A percentile compares a stretch with the other conserved stretches of the same genome.
phyloP scores from a whole-genome alignment of 2,113 vertebrate genomes.

The Nycticebus coucang region DNA sequence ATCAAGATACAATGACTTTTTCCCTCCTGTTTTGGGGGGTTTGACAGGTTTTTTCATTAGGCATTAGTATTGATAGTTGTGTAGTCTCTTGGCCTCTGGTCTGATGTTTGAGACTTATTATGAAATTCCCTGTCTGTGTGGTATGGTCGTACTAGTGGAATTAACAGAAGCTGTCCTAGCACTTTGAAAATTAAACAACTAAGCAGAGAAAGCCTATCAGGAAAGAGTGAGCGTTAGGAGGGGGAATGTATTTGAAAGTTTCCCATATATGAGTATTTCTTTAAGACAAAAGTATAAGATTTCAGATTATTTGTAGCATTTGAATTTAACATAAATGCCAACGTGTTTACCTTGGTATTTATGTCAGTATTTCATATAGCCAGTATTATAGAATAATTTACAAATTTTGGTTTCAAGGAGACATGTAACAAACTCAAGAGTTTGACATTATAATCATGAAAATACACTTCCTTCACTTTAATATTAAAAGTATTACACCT shows the following conservation, averaged over 20 bases:
- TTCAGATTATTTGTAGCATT: not conserved
- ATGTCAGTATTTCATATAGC: not conserved
- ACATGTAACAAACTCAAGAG: conserved; percentile 36
- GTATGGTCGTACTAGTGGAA: not conserved
- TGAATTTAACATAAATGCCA: conserved; percentile 51
- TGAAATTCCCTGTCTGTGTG: conserved; percentile 18
- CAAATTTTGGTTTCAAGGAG: conserved; percentile 43
- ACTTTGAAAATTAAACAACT: conserved; percentile 50
- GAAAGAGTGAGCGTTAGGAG: not conserved
- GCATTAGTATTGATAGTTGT: not conserved
- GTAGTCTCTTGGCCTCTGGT: conserved; percentile 13
- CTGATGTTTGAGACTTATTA: conserved; percentile 57
- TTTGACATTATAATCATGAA: conserved; percentile 41
- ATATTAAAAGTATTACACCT: conserved; percentile 39
- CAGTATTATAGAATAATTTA: not conserved
- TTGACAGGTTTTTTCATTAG: conserved; percentile 43
- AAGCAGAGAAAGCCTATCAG: conserved; percentile 26
- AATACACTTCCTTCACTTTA: conserved; percentile 60
- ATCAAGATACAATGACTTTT: not conserved
- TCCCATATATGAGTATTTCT: conserved; percentile 8
- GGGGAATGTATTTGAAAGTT: conserved; percentile 31
- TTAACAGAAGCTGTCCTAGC: conserved; percentile 3
- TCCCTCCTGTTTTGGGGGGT: not conserved
- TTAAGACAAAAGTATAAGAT: conserved; percentile 40
- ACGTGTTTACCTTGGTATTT: not conserved